Conservation (phyloP, 2,888 invertebrate species). For the Dorcus parallelipipedus region DNA sequence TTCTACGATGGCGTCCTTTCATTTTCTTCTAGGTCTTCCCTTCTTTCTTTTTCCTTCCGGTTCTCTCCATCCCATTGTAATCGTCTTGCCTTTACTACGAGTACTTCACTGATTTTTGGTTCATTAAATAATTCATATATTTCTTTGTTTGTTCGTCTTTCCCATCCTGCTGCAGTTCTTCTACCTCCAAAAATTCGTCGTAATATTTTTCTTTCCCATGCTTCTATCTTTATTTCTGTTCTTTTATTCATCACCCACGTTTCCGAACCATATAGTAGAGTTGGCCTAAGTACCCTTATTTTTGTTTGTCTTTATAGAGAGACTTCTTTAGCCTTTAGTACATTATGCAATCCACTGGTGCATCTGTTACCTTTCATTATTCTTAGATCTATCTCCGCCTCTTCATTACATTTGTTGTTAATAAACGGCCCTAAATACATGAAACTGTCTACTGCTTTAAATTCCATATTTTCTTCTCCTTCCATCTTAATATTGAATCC, state of each 20-base stretch:
- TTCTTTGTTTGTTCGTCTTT: not conserved
- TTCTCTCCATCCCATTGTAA: not conserved
- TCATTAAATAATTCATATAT: not conserved
- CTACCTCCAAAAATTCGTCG: no score
- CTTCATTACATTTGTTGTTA: slow-evolving; percentile 1
- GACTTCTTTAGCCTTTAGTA: not conserved
- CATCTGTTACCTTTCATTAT: not conserved
- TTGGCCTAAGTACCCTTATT: not conserved
- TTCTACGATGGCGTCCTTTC: no score
- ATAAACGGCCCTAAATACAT: not conserved
- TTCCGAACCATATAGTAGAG: no score
- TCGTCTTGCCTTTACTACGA: not conserved
- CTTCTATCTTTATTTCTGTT: no score
- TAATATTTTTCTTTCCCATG: no score
- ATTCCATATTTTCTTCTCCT: not conserved
- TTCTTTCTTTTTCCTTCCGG: no score
- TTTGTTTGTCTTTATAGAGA: not conserved
- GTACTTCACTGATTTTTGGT: not conserved
- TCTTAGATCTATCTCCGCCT: not conserved
- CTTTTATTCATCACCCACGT: no score
- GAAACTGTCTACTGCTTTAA: not conserved
- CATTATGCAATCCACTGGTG: not conserved
- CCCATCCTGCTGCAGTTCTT: not conserved
- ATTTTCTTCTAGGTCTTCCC: no score
- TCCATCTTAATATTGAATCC: not conserved